Evolutionary conservation across 2,888 invertebrate genomes (phyloP).

Genomic region (Empis stercorea): DNA sequence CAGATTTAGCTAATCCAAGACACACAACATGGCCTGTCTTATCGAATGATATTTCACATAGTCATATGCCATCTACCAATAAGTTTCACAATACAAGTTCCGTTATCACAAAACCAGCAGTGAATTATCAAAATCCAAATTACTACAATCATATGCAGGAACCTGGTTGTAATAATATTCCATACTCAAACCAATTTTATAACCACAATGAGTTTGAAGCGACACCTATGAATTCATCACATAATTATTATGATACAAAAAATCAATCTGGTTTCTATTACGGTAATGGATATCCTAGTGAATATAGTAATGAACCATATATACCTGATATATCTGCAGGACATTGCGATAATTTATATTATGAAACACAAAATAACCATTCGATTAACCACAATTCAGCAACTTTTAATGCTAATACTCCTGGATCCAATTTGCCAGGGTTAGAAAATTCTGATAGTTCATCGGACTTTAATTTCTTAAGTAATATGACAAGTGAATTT

Average conservation of each 20-base stretch:
- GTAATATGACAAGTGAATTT: slow-evolving; percentile 84
- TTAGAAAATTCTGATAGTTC: slow-evolving; percentile 46
- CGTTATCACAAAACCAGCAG: slow-evolving; percentile 15
- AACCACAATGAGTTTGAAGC: slow-evolving; percentile 23
- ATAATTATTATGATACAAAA: slow-evolving; percentile 30
- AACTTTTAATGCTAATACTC: slow-evolving; percentile 35
- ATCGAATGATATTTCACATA: slow-evolving; percentile 3
- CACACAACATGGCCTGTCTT: slow-evolving; percentile 20
- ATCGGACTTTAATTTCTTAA: slow-evolving; percentile 88
- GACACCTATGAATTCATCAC: slow-evolving; percentile 23
- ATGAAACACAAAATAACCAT: slow-evolving; percentile 13
- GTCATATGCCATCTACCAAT: too few species aligned
- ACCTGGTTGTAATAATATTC: slow-evolving; percentile 15
- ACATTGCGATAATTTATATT: slow-evolving; percentile 17
- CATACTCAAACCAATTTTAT: slow-evolving; percentile 22
- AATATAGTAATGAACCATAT: slow-evolving; percentile 8
- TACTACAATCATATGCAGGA: slow-evolving; percentile 29
- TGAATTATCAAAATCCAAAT: slow-evolving; percentile 22
- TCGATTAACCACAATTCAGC: slow-evolving; percentile 26
- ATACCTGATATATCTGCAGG: slow-evolving; percentile 10
- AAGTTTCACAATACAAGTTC: too few species aligned
- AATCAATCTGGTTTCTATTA: slow-evolving; percentile 26
- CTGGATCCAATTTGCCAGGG: slow-evolving; percentile 8
- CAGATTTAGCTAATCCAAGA: too few species aligned
- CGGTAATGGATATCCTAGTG: slow-evolving; percentile 21